Conservation (phyloP, 2,797 vertebrate species). For the Poeciliopsis presidionis region DNA sequence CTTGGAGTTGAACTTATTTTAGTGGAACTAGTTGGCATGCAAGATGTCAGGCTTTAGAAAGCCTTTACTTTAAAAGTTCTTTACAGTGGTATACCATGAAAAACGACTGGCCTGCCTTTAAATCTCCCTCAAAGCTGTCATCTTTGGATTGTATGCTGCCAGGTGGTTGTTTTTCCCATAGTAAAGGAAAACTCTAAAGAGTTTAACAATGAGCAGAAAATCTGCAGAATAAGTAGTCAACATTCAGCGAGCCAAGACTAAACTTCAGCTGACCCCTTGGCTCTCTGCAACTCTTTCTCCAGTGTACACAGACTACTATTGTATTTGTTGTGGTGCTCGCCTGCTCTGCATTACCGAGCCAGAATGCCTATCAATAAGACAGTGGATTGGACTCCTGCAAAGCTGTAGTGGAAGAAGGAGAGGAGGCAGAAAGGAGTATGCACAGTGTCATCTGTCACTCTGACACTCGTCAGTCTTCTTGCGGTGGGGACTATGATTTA, state of each 20-base stretch:
- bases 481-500: constrained; percentile 71
- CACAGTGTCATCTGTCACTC: constrained; percentile 64
- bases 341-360: constrained; percentile 44
- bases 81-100: constrained; percentile 1
- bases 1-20: not conserved
- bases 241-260: not conserved
- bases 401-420: constrained; percentile 45
- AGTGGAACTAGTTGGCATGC: not conserved
- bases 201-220: constrained; percentile 1
- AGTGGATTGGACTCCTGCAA: constrained; percentile 55
- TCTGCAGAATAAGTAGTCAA: not conserved
- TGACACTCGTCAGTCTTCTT: constrained; percentile 67
- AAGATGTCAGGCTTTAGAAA: not conserved
- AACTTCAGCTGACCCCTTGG: constrained; percentile 8
- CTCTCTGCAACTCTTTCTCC: constrained; percentile 27
- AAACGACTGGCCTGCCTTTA: not conserved
- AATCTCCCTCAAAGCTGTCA: not conserved
- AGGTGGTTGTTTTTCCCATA: not conserved
- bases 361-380: constrained; percentile 51
- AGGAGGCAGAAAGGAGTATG: constrained; percentile 44
- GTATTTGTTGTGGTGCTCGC: constrained; percentile 37
- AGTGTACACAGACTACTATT: constrained; percentile 26
- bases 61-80: constrained; percentile 2
- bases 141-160: not conserved
- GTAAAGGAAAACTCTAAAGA: not conserved